Evolutionary conservation across 2,797 vertebrate species (phyloP), one percentile per base, ranked within the genome.

Genomic region (Triplophysa bombifrons): DNA sequence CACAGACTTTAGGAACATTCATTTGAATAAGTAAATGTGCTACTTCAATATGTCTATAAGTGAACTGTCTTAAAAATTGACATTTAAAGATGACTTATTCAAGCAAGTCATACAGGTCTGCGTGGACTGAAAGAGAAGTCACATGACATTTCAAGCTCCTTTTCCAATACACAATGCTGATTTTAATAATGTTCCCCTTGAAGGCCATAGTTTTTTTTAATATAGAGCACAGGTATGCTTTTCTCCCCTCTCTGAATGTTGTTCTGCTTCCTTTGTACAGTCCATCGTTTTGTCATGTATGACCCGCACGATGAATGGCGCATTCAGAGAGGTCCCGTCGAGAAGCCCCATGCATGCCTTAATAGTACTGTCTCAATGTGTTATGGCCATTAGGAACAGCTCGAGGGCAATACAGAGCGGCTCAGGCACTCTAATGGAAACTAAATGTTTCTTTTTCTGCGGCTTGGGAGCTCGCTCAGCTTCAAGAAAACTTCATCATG

Each of bases 381-480:
- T 83, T 84, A 76, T 79, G 83, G 65, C 76, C 83, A 84, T 86
- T 74, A 86, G 79, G 56, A 73, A 78, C 22, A 74, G 65, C 75
- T 80, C 81, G 64, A 61, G 69, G 79, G 81, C 70, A 63, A 76
- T 60, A 51, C 58, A 68, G 68, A 65, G 53, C 48, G 55, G 48
- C 74, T 74, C 51, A 71, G 70, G 73, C 75, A 68, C 76, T 80
- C 72, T 82, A 81, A 86, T 86, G 85, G 82, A 88, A 86, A 85
- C 82, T 78, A 86, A 87, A 87, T 86, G 84, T 83, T 86, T 83
- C 85, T 88, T 74, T 85, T 86, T 83, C 85, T 81, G 83, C 60
- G 75, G 80, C 74, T 82, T 67, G 80, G 83, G 78, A 83, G 79
- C 69, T 74, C 76, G 53, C 65, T 81, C 73, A 25, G 76, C 65